Percentiles rank a stretch among this genome's conserved stretches.
These are phyloP conservation scores for Nephrotoma flavescens DNA, from an alignment of 2,888 invertebrate species.

Conservation along the genomic window DNA sequence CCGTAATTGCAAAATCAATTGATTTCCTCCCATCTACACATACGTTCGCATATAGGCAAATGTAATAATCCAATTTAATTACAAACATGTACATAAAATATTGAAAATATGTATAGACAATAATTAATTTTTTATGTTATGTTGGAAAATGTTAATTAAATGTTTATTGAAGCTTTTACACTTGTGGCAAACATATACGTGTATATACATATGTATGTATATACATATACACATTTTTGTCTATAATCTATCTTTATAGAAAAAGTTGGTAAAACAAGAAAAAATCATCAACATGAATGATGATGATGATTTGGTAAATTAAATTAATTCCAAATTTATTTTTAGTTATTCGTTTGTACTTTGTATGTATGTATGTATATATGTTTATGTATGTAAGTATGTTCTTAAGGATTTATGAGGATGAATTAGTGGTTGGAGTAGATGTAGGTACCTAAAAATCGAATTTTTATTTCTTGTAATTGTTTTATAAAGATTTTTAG, in stretches of 20 bases:
- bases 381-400: background rate
- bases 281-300: background rate
- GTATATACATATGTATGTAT: background rate
- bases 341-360: background rate
- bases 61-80: background rate
- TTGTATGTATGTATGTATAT: background rate
- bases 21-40: background rate
- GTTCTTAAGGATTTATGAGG: background rate
- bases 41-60: background rate
- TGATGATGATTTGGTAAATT: background rate
- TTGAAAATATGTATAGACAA: background rate
- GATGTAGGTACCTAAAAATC: background rate
- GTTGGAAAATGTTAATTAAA: background rate
- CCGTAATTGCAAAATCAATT: background rate
- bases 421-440: background rate
- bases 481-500: background rate
- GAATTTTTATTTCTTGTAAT: background rate
- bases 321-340: background rate
- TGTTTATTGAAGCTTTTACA: background rate
- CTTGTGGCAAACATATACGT: background rate
- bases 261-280: background rate
- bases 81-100: background rate
- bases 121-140: background rate
- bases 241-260: background rate
- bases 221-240: background rate